These are phyloP conservation scores for Falco cherrug DNA, from an alignment of 2,797 vertebrate species.

Conservation along the genomic window DNA sequence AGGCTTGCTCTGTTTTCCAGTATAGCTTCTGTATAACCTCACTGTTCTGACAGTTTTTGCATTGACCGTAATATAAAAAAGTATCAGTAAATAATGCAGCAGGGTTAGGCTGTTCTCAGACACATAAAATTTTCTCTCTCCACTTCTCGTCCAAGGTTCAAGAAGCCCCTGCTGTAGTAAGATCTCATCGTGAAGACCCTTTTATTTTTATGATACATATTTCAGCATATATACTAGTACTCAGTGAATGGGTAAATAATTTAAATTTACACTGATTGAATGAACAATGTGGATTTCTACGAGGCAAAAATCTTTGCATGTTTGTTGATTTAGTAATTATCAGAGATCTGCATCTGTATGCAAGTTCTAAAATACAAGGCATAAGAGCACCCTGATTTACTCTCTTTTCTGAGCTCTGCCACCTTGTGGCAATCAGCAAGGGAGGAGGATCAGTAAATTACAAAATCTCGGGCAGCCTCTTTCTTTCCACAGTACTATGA, in stretches of 20 bases:
- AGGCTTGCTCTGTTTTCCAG: background rate
- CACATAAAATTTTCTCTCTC: background rate
- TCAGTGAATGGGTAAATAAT: background rate
- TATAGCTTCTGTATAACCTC: background rate
- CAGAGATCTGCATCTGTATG: background rate
- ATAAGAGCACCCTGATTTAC: background rate
- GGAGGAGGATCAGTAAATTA: background rate
- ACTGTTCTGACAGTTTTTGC: background rate
- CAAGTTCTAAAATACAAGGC: background rate
- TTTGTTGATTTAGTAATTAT: background rate
- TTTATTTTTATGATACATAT: background rate
- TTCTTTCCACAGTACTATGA: background rate
- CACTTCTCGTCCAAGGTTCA: slow-evolving; percentile 6
- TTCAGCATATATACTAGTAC: background rate
- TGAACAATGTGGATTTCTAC: background rate
- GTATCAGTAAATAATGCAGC: background rate
- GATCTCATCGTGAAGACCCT: background rate
- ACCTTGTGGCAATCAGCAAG: background rate
- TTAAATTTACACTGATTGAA: background rate
- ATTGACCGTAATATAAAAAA: background rate
- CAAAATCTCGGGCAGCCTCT: background rate
- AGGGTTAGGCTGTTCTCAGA: background rate
- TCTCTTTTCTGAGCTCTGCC: background rate
- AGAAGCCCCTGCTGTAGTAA: background rate
- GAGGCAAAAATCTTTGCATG: background rate